Conservation (phyloP, 2,888 invertebrate species). For the Tortricodes alternella region DNA sequence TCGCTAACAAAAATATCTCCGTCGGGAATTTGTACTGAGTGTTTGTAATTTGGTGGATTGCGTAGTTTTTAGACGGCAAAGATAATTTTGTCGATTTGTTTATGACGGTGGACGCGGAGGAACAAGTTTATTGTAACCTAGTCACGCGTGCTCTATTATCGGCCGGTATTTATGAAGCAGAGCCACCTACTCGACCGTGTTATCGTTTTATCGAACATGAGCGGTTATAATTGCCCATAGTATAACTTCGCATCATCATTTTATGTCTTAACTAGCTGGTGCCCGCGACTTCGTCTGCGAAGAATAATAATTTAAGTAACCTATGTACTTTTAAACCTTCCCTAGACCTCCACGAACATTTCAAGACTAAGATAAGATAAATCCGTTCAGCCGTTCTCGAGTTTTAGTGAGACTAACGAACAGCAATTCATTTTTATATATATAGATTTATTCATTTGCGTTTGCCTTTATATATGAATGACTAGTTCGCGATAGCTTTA, state of each 20-base stretch:
- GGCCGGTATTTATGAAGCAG: slow-evolving; percentile 6
- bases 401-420: no score
- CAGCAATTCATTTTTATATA: no score
- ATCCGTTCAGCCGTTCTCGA: no score
- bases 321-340: no score
- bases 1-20: slow-evolving; percentile 29
- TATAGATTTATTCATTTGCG: no score
- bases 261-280: no score
- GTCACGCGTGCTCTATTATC: slow-evolving; percentile 9
- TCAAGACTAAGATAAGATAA: no score
- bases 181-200: slow-evolving; percentile 3
- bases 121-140: slow-evolving; percentile 13
- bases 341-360: no score
- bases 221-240: neutral
- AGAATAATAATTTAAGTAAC: no score
- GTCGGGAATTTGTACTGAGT: slow-evolving; percentile 20
- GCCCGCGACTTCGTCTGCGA: no score
- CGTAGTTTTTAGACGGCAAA: slow-evolving; percentile 15
- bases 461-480: neutral
- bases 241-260: neutral
- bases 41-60: slow-evolving; percentile 15
- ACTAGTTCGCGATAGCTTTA: no score
- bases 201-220: neutral
- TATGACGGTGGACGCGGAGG: slow-evolving; percentile 4
- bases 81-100: slow-evolving; percentile 12